A percentile compares a stretch with the other conserved stretches of the same genome.
Evolutionary conservation across 2,797 vertebrate species (phyloP).

Genomic region (Anniella stebbinsi): DNA sequence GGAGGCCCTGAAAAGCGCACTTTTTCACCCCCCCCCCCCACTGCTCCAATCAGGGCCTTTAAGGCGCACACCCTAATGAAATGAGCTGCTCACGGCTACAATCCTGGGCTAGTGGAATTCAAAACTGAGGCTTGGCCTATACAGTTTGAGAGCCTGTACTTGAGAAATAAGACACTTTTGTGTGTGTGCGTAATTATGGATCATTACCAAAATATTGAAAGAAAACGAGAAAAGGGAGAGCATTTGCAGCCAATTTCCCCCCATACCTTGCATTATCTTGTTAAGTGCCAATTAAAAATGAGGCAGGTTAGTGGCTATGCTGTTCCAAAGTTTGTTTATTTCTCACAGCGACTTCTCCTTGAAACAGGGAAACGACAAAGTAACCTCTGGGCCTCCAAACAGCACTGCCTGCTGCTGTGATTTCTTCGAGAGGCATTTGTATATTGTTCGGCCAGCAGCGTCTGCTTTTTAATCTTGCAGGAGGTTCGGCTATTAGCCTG

Average conservation of each 20-base stretch:
- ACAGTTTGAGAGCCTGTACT: not conserved
- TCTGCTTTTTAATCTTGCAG: conserved; percentile 28
- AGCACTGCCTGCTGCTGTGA: conserved; percentile 54
- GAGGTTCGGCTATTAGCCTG: conserved; percentile 50
- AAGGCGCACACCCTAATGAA: too few relatives aligned
- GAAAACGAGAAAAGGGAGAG: conserved; percentile 9
- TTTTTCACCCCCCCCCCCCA: too few relatives aligned
- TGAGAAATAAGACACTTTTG: not conserved
- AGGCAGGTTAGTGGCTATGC: conserved; percentile 39
- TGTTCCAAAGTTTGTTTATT: conserved; percentile 64
- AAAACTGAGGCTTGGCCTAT: not conserved
- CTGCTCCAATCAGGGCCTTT: too few relatives aligned
- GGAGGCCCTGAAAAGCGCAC: too few relatives aligned
- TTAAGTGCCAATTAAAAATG: conserved; percentile 33
- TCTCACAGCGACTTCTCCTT: conserved; percentile 62
- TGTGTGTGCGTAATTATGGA: not conserved
- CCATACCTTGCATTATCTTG: too few relatives aligned
- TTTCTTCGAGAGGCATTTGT: conserved; percentile 52
- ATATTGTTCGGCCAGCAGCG: conserved; percentile 49
- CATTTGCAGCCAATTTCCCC: conserved; percentile 33
- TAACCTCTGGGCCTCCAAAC: conserved; percentile 62
- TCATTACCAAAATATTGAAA: not conserved
- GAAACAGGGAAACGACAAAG: conserved; percentile 51
- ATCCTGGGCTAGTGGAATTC: not conserved
- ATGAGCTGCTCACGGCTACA: too few relatives aligned